phyloP scores from a whole-genome alignment of 2,888 invertebrate species.

The Eledone cirrhosa region DNA sequence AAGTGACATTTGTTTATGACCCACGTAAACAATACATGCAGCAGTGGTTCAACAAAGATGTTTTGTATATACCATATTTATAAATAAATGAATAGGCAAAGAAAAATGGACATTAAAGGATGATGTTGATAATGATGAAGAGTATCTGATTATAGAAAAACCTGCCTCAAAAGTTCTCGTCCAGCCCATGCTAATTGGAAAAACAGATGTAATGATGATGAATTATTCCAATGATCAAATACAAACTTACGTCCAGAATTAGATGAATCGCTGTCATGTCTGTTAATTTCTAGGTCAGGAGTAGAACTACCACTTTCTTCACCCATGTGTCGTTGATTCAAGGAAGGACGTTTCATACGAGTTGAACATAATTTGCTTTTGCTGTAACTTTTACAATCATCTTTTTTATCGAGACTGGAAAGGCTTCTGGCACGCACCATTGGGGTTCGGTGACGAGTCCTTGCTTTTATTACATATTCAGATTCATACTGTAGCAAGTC shows the following conservation, averaged over 20 bases:
- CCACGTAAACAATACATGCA: too few species aligned
- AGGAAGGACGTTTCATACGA: constrained; percentile 39
- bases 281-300: constrained; percentile 43
- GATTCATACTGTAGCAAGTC: constrained; percentile 88
- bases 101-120: too few species aligned
- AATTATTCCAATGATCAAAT: neutral
- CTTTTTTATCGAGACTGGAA: constrained; percentile 71
- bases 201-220: too few species aligned
- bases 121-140: too few species aligned
- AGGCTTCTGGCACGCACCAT: constrained; percentile 79
- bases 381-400: constrained; percentile 33
- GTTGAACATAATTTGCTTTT: constrained; percentile 32
- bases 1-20: too few species aligned
- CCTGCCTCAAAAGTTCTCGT: too few species aligned
- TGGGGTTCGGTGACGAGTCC: constrained; percentile 79
- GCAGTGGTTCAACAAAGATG: too few species aligned
- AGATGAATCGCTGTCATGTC: constrained; percentile 52
- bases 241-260: constrained; percentile 39
- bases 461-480: constrained; percentile 81
- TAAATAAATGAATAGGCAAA: too few species aligned
- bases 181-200: too few species aligned
- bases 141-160: too few species aligned
- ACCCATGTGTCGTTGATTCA: constrained; percentile 42
- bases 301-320: constrained; percentile 55
- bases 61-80: too few species aligned